Evolutionary conservation across 2,797 vertebrate species (phyloP), one percentile per base, ranked within the genome.

Genomic region (Sardinella longiceps): DNA sequence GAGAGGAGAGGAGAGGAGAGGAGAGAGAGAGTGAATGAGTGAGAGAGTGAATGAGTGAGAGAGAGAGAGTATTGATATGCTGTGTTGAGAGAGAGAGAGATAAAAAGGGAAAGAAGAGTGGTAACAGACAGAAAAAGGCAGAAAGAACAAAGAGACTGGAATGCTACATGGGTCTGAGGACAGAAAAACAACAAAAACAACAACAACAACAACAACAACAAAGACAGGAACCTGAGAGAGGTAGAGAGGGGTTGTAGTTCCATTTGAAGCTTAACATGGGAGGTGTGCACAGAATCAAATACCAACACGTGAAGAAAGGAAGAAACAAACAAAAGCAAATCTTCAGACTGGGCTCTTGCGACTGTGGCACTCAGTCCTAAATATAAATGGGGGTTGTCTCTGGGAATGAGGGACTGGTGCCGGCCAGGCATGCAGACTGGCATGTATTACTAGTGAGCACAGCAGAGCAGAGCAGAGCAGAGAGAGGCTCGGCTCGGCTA

Each of bases 61-160:
- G 60, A 66, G 14, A 66, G 66, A 28, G 0, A 33, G 48, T 53
- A 12, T 43, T 15, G 48, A 50, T 50, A 50, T 50, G 48, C 11
- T 50, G 48, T 14, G 3, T 50, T 50, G 48, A 53, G n/a, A 15
- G 20, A 60, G 80, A 84, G n/a, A n/a, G n/a, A n/a, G n/a, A n/a
- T n/a, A 87, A 88, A 70, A 87, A 84, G 70, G 0, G 83, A 87
- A 85, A 84, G 85, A 90, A 81, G 74, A 81, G 70, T 80, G 87
- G 81, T 15, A 70, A 37, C 12, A 70, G 14, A 14, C 25, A 18
- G 11, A 70, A 3, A 70, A 4, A 70, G 63, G 28, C 1, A 66
- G 63, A 66, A 14, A 70, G 63, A 70, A 70, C 25, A 70, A 37
- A 30, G 63, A 70, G 11, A 63, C 10, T 3, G 28, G 60, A 63